These are phyloP conservation scores for Lissonota sp. DNA, from an alignment of 2,888 invertebrate species.

Conservation along the genomic window DNA sequence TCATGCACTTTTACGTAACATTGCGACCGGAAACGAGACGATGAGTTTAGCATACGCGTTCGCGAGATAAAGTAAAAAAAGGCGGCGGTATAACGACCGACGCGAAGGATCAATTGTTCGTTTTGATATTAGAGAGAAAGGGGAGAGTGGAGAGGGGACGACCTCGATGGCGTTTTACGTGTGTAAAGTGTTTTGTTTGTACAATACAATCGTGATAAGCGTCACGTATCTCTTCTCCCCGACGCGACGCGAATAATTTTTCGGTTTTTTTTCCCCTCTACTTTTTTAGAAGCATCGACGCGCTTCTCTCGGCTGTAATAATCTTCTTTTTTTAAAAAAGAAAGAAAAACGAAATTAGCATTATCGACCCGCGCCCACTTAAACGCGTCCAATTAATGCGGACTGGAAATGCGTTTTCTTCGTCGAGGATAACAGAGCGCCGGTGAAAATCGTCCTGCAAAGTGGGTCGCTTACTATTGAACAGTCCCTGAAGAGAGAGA, in stretches of 20 bases:
- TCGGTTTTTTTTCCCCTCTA: neutral
- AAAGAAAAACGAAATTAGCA: no score
- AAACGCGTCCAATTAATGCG: slow-evolving; percentile 12
- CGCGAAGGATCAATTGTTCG: slow-evolving; percentile 49
- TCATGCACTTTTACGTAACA: no score
- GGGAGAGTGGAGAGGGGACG: neutral
- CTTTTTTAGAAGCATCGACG: neutral
- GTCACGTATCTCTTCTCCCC: slow-evolving; percentile 45
- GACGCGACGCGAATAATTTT: neutral
- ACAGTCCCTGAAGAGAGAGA: slow-evolving; percentile 28
- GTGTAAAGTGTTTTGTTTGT: neutral
- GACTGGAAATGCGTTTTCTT: neutral
- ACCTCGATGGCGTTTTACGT: slow-evolving; percentile 46
- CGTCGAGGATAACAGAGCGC: slow-evolving; percentile 48
- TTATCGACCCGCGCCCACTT: no score
- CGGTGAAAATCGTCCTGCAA: slow-evolving; percentile 53
- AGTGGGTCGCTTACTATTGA: slow-evolving; percentile 61
- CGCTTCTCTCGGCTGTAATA: no score
- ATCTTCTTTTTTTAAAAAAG: no score
- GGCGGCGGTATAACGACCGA: slow-evolving; percentile 10
- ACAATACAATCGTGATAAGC: slow-evolving; percentile 47
- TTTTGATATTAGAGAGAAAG: slow-evolving; percentile 9
- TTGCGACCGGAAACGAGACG: no score
- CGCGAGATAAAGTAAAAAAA: slow-evolving; percentile 42
- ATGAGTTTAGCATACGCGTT: slow-evolving; percentile 25